Percentiles rank a stretch among this genome's conserved stretches.
These are phyloP conservation scores for Drosophila asahinai DNA, from an alignment of 1,140 invertebrate genomes.

Conservation along the genomic window DNA sequence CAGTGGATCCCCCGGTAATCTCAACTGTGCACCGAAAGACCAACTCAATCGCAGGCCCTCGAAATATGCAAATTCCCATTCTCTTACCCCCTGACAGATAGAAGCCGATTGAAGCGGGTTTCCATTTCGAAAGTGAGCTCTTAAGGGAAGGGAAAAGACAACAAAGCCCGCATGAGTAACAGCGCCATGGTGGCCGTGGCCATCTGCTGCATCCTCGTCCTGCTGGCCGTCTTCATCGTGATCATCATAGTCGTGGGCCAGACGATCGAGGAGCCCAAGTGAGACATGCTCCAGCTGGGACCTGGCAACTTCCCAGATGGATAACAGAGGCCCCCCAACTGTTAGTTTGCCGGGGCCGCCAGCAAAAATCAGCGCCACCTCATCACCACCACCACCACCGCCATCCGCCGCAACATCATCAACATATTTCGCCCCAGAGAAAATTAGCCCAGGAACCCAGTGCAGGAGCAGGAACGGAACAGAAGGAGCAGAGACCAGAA, in stretches of 20 bases:
- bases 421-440: constrained; percentile 22
- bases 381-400: constrained; percentile 9
- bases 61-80: constrained; percentile 53
- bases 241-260: constrained; percentile 92
- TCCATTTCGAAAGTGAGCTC: constrained; percentile 22
- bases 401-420: constrained; percentile 26
- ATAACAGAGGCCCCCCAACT: constrained; percentile 82
- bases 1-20: constrained; percentile 55
- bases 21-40: constrained; percentile 66
- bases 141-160: constrained; percentile 2
- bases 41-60: constrained; percentile 2
- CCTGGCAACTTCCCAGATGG: constrained; percentile 85
- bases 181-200: constrained; percentile 90
- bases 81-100: constrained; percentile 28
- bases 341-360: constrained; percentile 61
- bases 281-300: constrained; percentile 85
- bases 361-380: constrained; percentile 24
- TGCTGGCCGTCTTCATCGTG: constrained; percentile 91
- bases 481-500: not conserved
- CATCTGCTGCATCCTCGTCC: constrained; percentile 91
- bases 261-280: constrained; percentile 88
- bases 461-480: constrained; percentile 4
- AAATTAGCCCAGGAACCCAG: constrained; percentile 26
- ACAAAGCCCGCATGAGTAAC: constrained; percentile 76
- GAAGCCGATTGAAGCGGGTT: constrained; percentile 10